Conservation (phyloP, 2,797 vertebrate genomes). For the Coilia nasus region DNA sequence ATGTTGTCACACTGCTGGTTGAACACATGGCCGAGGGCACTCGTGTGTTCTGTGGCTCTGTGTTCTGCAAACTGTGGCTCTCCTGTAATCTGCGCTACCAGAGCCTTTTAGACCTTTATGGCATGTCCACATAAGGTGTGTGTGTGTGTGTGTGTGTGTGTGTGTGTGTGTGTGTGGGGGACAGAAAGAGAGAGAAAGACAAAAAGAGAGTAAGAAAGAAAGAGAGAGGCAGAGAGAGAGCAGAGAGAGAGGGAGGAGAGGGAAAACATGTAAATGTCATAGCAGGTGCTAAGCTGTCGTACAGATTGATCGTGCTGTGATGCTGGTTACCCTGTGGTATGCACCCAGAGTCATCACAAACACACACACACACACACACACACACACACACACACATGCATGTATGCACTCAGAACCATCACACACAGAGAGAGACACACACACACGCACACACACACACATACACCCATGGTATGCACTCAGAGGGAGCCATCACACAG, state of each 20-base stretch:
- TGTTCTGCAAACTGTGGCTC: neutral
- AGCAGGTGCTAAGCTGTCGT: neutral
- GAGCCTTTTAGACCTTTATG: neutral
- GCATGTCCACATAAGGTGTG: neutral
- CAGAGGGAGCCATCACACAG: slow-evolving; percentile 3
- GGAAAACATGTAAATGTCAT: slow-evolving; percentile 1
- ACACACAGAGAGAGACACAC: no score
- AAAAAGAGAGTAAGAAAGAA: no score
- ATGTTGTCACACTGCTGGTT: neutral
- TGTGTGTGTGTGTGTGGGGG: neutral
- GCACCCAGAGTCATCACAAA: neutral
- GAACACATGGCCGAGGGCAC: neutral
- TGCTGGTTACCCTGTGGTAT: neutral
- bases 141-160: neutral
- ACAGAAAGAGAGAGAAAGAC: no score
- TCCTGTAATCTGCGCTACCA: neutral
- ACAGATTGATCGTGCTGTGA: neutral
- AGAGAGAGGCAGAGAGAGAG: no score
- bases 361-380: no score
- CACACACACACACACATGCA: no score
- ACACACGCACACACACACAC: no score
- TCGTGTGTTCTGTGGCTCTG: neutral
- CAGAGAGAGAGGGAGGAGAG: no score
- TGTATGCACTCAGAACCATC: no score
- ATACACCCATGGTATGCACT: no score